These are phyloP conservation scores for Crocuta crocuta DNA, from an alignment of 2,113 vertebrate genomes.

Conservation along the genomic window DNA sequence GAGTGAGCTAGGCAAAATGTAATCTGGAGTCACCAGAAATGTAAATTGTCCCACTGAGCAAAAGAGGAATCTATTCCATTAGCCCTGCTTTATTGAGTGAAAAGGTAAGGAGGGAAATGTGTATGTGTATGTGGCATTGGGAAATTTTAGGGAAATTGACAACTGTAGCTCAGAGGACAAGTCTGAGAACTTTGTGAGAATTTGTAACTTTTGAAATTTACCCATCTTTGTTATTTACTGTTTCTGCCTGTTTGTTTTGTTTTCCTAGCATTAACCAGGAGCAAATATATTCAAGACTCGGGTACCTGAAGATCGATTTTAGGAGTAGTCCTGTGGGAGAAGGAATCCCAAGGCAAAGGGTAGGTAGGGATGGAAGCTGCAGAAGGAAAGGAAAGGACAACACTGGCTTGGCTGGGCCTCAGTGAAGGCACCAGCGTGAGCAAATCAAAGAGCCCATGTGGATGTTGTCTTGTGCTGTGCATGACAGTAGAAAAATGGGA, in stretches of 20 bases:
- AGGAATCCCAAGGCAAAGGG: neutral
- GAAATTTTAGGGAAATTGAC: neutral
- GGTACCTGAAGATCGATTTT: neutral
- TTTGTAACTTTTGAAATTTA: neutral
- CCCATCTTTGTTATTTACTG: neutral
- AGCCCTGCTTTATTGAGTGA: neutral
- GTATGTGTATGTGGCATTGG: too few relatives aligned
- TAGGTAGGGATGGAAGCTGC: neutral
- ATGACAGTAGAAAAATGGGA: neutral
- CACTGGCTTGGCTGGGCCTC: neutral
- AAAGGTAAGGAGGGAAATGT: neutral
- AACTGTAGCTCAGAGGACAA: neutral
- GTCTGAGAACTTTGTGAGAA: neutral
- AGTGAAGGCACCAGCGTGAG: neutral
- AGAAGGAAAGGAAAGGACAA: neutral
- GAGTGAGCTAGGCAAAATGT: neutral
- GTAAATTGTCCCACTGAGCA: neutral
- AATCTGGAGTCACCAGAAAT: neutral
- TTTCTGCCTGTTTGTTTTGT: neutral
- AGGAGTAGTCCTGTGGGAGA: neutral
- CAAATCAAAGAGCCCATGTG: neutral
- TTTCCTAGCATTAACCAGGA: neutral
- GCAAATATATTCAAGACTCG: neutral
- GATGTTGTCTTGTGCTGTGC: neutral
- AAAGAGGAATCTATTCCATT: neutral